These are phyloP conservation scores for Leptosomus discolor DNA, from an alignment of 2,113 vertebrate species.

Conservation along the genomic window DNA sequence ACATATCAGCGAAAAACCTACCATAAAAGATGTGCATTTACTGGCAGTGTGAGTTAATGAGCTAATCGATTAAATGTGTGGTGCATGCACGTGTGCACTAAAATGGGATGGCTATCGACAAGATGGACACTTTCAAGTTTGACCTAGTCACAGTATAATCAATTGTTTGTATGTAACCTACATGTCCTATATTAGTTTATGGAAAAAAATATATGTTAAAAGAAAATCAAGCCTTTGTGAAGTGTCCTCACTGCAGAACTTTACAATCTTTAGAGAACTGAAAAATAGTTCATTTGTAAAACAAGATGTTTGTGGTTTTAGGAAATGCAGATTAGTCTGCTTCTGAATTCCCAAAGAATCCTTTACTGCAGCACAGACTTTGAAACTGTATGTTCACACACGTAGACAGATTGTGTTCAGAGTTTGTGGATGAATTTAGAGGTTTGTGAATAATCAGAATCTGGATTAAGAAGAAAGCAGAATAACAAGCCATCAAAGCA, in stretches of 20 bases:
- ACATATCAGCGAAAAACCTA: neutral
- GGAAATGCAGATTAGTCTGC: neutral
- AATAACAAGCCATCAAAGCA: neutral
- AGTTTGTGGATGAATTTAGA: neutral
- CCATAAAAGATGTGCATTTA: fast-evolving
- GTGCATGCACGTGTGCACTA: neutral
- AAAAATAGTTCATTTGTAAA: neutral
- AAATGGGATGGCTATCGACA: neutral
- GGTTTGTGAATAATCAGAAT: neutral
- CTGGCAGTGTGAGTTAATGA: neutral
- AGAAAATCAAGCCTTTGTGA: neutral
- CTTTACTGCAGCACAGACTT: neutral
- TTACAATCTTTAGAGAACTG: neutral
- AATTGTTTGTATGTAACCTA: neutral
- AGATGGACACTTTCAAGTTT: fast-evolving
- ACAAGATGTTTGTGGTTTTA: neutral
- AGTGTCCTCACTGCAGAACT: neutral
- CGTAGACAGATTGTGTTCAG: neutral
- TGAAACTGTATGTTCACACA: neutral
- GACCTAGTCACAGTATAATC: too few species aligned
- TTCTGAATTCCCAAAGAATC: neutral
- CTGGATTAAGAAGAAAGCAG: neutral
- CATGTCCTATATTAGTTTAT: neutral
- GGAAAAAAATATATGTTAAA: neutral
- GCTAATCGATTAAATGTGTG: neutral